A percentile compares a stretch with the other conserved stretches of the same genome.
Evolutionary conservation across 1,140 invertebrate species (phyloP).

Genomic region (Scaptomyza pallida): DNA sequence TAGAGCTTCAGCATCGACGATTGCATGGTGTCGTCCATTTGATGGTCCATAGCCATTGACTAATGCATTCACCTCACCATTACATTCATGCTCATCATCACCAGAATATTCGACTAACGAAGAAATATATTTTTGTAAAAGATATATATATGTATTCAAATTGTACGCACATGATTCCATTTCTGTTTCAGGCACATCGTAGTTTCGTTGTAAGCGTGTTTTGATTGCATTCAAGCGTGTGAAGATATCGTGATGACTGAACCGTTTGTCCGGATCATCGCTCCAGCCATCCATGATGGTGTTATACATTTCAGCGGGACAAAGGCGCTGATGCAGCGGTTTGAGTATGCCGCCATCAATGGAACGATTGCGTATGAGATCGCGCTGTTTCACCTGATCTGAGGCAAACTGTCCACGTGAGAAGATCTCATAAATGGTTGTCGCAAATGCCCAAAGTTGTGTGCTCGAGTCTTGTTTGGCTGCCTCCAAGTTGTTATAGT

Average conservation of each 20-base stretch:
- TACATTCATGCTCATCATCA: conserved; percentile 3
- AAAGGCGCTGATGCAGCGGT: conserved; percentile 87
- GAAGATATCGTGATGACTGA: conserved; percentile 87
- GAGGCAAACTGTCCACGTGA: conserved; percentile 87
- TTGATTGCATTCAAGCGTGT: conserved; percentile 60
- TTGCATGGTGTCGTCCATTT: conserved; percentile 7
- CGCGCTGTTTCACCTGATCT: conserved; percentile 30
- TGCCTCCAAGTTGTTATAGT: conserved; percentile 88
- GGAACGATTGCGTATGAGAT: conserved; percentile 81
- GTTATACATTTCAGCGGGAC: conserved; percentile 92
- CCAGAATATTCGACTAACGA: conserved; percentile 22
- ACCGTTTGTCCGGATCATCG: conserved; percentile 88
- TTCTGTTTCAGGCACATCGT: conserved; percentile 34
- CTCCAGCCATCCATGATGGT: conserved; percentile 94
- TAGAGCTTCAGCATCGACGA: neutral
- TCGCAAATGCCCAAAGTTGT: conserved; percentile 95
- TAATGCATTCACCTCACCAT: conserved; percentile 5
- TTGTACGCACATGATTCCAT: conserved; percentile 37
- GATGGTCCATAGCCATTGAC: conserved; percentile 3
- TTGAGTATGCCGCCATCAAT: conserved; percentile 85
- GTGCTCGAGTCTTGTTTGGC: conserved; percentile 87
- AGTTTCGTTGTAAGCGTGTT: conserved; percentile 18
- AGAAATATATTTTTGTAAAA: too few species aligned
- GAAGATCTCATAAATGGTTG: conserved; percentile 96
- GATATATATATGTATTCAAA: too few species aligned